Percentiles rank a stretch among this genome's conserved stretches.
phyloP scores from a whole-genome alignment of 2,113 vertebrate genomes.

The Odontophorus gujanensis region DNA sequence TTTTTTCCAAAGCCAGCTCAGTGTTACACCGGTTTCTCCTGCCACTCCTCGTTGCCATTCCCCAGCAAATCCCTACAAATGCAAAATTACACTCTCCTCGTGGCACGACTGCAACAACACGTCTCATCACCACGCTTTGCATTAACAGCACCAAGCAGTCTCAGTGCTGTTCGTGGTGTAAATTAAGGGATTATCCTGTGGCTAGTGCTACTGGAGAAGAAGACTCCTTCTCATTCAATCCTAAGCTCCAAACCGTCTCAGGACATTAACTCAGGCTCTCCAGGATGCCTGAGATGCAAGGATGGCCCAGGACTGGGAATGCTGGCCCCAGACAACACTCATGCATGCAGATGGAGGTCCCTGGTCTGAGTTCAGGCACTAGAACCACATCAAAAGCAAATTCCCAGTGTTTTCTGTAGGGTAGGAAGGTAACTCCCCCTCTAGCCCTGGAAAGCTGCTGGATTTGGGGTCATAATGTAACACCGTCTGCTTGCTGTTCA shows the following conservation, averaged over 20 bases:
- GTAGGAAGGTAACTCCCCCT: background rate
- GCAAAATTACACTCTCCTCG: accelerated
- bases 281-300: background rate
- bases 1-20: conserved; percentile 26
- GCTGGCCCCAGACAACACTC: background rate
- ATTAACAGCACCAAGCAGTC: background rate
- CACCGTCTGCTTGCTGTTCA: background rate
- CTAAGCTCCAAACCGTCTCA: background rate
- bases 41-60: background rate
- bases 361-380: background rate
- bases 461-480: background rate
- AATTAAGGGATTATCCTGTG: background rate
- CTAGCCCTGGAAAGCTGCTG: background rate
- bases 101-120: accelerated
- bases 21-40: background rate
- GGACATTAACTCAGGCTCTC: background rate
- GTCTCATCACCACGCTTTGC: background rate
- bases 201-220: background rate
- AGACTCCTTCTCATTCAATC: background rate
- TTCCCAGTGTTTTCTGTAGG: background rate
- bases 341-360: accelerated
- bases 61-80: background rate
- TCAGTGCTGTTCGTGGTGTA: background rate
- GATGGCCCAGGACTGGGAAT: background rate
- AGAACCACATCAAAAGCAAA: background rate